Percentiles rank a stretch among this genome's conserved stretches.
These are phyloP conservation scores for Nothobranchius kuhntae DNA, from an alignment of 2,113 vertebrate genomes.

Conservation along the genomic window DNA sequence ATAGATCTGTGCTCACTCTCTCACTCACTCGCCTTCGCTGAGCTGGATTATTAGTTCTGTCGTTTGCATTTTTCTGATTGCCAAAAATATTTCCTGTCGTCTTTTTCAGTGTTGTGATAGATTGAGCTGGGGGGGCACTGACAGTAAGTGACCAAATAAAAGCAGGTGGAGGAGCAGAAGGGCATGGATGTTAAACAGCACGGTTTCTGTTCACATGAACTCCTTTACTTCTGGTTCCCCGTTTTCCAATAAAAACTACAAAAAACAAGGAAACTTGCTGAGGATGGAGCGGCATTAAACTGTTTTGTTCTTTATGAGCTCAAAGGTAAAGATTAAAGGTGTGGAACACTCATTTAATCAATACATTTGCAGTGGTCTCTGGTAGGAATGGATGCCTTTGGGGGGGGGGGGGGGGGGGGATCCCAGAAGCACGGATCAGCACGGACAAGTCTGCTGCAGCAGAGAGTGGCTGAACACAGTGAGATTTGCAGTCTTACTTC, in stretches of 20 bases:
- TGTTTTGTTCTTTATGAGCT: background rate
- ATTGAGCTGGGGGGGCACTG: conserved; percentile 46
- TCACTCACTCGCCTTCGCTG: conserved; percentile 3
- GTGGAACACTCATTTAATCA: too few relatives aligned
- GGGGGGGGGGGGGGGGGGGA: too few relatives aligned
- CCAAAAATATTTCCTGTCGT: conserved; percentile 59
- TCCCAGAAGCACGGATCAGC: too few relatives aligned
- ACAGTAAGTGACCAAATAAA: conserved; percentile 66
- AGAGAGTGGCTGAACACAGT: too few relatives aligned
- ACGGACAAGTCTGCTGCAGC: too few relatives aligned
- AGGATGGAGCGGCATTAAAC: too few relatives aligned
- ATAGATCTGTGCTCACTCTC: conserved; percentile 33
- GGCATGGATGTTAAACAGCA: conserved; percentile 6
- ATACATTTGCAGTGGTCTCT: too few relatives aligned
- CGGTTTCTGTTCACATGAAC: background rate
- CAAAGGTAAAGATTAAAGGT: background rate
- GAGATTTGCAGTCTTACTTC: too few relatives aligned
- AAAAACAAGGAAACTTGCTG: too few relatives aligned
- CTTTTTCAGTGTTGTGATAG: conserved; percentile 47
- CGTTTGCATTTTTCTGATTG: conserved; percentile 38
- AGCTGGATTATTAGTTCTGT: conserved; percentile 42
- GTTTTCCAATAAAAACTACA: background rate
- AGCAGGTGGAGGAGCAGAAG: background rate
- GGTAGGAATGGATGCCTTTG: too few relatives aligned
- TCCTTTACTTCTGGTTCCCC: background rate